phyloP scores from a whole-genome alignment of 2,113 vertebrate genomes.

The Cromileptes altivelis region DNA sequence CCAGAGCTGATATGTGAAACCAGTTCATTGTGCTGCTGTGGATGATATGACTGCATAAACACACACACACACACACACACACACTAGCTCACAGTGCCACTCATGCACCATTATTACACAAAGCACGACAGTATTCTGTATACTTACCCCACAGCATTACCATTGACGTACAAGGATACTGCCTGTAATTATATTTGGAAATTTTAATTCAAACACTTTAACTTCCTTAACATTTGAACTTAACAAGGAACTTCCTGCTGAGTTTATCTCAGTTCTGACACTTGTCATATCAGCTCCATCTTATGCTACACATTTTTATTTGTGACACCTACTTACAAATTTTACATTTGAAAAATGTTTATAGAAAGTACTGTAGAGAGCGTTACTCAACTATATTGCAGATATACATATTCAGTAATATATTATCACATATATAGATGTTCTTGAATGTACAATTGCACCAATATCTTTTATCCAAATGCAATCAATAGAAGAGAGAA shows the following conservation, averaged over 20 bases:
- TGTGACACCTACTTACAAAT: neutral
- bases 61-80: constrained; percentile 24
- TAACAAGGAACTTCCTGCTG: neutral
- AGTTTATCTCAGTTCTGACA: neutral
- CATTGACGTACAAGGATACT: constrained; percentile 5
- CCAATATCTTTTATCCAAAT: neutral
- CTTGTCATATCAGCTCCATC: neutral
- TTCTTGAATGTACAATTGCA: neutral
- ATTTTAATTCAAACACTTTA: neutral
- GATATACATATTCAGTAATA: neutral
- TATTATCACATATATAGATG: neutral
- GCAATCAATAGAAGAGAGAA: neutral
- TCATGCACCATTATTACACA: constrained; percentile 29
- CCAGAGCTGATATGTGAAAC: constrained; percentile 84
- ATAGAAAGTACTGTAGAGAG: too few species aligned
- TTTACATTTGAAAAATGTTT: neutral
- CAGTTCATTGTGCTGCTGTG: constrained; percentile 77
- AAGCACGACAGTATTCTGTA: constrained; percentile 10
- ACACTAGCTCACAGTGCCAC: constrained; percentile 20
- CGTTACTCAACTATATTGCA: neutral
- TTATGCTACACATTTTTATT: neutral
- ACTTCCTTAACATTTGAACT: too few species aligned
- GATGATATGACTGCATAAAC: constrained; percentile 70
- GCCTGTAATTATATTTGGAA: neutral
- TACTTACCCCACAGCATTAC: constrained; percentile 2